phyloP scores from a whole-genome alignment of 1,140 invertebrate genomes.

The Leptopilina boulardi region DNA sequence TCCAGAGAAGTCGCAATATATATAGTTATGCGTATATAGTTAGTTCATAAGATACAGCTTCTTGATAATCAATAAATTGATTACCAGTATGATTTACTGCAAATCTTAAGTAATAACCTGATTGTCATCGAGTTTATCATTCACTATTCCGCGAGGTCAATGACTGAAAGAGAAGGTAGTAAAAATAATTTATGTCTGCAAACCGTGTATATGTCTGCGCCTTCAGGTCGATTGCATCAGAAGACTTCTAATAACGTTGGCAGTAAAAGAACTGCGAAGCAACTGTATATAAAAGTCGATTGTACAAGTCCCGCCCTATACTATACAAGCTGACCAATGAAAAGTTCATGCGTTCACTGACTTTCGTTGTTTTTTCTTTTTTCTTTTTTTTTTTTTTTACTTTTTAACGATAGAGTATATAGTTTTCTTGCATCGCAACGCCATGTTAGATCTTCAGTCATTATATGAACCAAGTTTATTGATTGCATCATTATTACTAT shows the following conservation, averaged over 20 bases:
- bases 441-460: background rate
- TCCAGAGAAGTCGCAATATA: no score
- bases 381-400: background rate
- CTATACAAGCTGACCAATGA: constrained; percentile 21
- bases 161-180: background rate
- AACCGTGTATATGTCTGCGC: background rate
- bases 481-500: no score
- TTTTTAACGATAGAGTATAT: constrained; percentile 29
- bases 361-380: background rate
- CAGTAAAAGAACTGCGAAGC: constrained; percentile 4
- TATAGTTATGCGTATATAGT: no score
- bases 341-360: constrained; percentile 3
- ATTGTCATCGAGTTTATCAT: constrained; percentile 23
- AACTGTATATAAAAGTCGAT: constrained; percentile 17
- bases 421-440: constrained; percentile 14
- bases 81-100: no score
- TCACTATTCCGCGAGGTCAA: background rate
- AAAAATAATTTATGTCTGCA: constrained; percentile 20
- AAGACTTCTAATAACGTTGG: background rate
- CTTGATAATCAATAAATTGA: no score
- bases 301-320: constrained; percentile 21
- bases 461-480: constrained; percentile 7
- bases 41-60: no score
- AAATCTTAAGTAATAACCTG: background rate
- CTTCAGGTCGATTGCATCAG: constrained; percentile 1